Conservation (phyloP, 2,888 invertebrate species). For the Calephelis perditalis region DNA sequence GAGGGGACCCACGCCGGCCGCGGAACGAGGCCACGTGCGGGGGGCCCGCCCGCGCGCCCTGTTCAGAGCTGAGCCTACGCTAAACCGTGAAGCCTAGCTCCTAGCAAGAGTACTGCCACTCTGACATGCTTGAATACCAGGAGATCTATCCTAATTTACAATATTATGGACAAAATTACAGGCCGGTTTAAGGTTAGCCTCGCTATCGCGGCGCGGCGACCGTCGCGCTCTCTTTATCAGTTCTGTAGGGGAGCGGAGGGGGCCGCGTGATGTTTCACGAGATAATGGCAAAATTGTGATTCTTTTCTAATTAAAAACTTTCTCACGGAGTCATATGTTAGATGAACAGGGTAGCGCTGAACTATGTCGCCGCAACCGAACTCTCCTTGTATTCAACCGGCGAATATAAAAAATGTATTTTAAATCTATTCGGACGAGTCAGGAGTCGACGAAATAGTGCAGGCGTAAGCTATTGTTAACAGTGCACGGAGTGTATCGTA, state of each 20-base stretch:
- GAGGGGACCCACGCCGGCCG: constrained; percentile 48
- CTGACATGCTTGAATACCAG: constrained; percentile 66
- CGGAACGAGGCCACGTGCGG: constrained; percentile 70
- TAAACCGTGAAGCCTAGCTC: constrained; percentile 73
- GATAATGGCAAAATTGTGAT: constrained; percentile 76
- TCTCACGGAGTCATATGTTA: constrained; percentile 32
- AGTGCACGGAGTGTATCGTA: constrained; percentile 5
- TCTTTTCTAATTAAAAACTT: constrained; percentile 57
- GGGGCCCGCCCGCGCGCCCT: constrained; percentile 65
- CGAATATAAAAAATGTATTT: constrained; percentile 9
- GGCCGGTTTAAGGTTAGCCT: constrained; percentile 52
- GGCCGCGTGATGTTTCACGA: constrained; percentile 52
- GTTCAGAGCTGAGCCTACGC: constrained; percentile 72
- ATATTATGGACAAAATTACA: constrained; percentile 65
- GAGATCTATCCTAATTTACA: constrained; percentile 64
- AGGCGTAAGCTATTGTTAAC: constrained; percentile 4
- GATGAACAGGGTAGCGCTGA: constrained; percentile 24
- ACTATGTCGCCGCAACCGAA: constrained; percentile 29
- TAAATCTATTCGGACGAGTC: constrained; percentile 27
- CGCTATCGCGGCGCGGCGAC: constrained; percentile 55
- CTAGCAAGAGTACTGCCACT: constrained; percentile 64
- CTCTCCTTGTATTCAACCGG: constrained; percentile 20
- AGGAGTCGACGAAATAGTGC: constrained; percentile 40
- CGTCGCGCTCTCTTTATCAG: constrained; percentile 70
- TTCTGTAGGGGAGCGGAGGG: constrained; percentile 51